Base-by-base conservation (phyloP, 2,113 vertebrate species). In the Pseudopodoces humilis region DNA sequence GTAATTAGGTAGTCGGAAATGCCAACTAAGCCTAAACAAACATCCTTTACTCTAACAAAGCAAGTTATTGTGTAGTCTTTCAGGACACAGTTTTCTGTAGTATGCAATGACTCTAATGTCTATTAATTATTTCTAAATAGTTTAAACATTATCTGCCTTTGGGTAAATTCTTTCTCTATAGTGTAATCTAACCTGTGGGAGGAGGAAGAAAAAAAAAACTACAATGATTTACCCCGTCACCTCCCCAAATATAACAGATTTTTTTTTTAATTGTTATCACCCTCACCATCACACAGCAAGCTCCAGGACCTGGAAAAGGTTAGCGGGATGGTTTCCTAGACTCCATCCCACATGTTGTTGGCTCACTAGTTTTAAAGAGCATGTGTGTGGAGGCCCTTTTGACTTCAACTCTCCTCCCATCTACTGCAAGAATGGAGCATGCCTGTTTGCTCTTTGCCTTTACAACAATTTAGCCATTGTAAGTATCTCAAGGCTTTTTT, bases 61-160 rank as follows among this genome's bases (percentile, higher is more conserved):
- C 56, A 88, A 64, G 79, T 78, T 92, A 95, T 95, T 96, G 93
- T 97, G 47, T 49, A 77, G 71, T 49, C 44, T 88, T 88, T 90
- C 85, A 85, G 63, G 65, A 89, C 59, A 86, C 21, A 80, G 50
- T 86, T 93, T 95, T 90, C 59, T 83, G 35, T 63, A 90, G 22
- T 15, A 43, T 68, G 79, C 82, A 81, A n/a, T 64, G 68, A 88
- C 83, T 97, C 22, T 63, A 52, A 90, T 60, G 59, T 76, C 90
- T 95, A 81, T 95, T 95, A 96, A 96, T 96, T 90, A 97, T 97
- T 97, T 88, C 75, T 90, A 88, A 96, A 86, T 63, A 59, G 79
- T 86, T 97, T 88, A 96, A 81, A 56, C 56, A 92, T 94, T 95
- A 90, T 92, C 47, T 93, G 88, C 85, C 83, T 93, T 94, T 78